A percentile compares a stretch with the other conserved stretches of the same genome.
These are phyloP conservation scores for Tricholauxania praeusta DNA, from an alignment of 2,888 invertebrate species.

Conservation along the genomic window DNA sequence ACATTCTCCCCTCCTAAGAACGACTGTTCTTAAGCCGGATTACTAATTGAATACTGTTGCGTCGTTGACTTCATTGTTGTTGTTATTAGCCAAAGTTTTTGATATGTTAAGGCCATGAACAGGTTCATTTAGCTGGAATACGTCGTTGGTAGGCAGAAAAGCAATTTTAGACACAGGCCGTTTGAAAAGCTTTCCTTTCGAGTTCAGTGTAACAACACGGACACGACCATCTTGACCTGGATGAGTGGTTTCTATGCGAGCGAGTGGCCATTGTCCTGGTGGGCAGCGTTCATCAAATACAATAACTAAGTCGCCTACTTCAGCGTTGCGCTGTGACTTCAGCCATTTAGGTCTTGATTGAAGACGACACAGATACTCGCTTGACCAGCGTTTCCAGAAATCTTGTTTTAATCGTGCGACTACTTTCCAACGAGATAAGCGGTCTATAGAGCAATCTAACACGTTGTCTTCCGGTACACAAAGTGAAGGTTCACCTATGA, in stretches of 20 bases:
- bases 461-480: constrained; percentile 30
- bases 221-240: constrained; percentile 34
- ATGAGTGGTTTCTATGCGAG: constrained; percentile 25
- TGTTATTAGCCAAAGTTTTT: constrained; percentile 17
- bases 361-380: constrained; percentile 11
- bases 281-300: constrained; percentile 31
- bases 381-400: constrained; percentile 3
- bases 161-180: constrained; percentile 34
- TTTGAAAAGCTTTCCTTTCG: constrained; percentile 24
- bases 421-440: constrained; percentile 31
- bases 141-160: constrained; percentile 10
- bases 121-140: not conserved
- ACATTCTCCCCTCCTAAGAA: constrained; percentile 14
- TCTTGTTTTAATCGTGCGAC: constrained; percentile 33
- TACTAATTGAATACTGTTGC: not conserved
- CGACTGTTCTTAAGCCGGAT: not conserved
- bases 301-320: constrained; percentile 32
- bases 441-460: constrained; percentile 13
- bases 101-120: constrained; percentile 30
- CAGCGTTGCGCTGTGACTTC: no score
- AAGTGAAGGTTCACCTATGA: constrained; percentile 33
- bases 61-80: constrained; percentile 25
- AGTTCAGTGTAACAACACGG: constrained; percentile 30
- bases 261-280: constrained; percentile 32
- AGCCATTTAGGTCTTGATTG: constrained; percentile 20